Evolutionary conservation across 2,113 vertebrate species (phyloP), one percentile per base, ranked within the genome.

Genomic region (Neotoma lepida): DNA sequence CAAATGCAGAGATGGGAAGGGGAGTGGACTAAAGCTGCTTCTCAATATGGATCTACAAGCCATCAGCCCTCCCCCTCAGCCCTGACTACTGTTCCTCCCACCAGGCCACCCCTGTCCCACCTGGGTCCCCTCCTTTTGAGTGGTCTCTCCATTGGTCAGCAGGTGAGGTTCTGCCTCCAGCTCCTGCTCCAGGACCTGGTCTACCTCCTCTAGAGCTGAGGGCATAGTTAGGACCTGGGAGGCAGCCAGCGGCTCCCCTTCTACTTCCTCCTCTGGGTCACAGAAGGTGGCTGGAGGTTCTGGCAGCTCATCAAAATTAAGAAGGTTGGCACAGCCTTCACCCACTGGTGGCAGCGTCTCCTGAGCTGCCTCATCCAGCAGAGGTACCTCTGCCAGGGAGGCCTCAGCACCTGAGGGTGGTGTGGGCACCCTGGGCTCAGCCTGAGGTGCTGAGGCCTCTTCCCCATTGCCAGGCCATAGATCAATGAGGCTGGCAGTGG

Each of bases 81-180:
- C 24, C 63, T 71, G 74, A 46, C 88, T 35, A 28, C 49, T 64
- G 84, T 14, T 66, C 80, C 61, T 86, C 70, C 88, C 92, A 80
- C 81, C 51, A 51, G 61, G 85, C 44, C 56, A 39, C 58, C 87
- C 78, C 82, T 89, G 91, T 30, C 0, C 96, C 20, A 99, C 99
- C 97, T 99, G 99, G 30, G 99, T 99, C 87, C 99, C 98, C 71
- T 99, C 99, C 95, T 99, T 99, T 96, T 99, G 99, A 97, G 98
- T 98, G 78, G 98, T 98, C 97, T 99, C 99, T 90, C 99, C 99
- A 10, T 99, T 99, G 98, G 99, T 99, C 98, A 99, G 98, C 97
- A 98, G 98, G 91, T 99, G 99, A 22, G 98, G 97, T 9, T 99
- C 99, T 0, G 97, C 92, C 44, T 96, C 96, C 18, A 64, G 84